A percentile compares a stretch with the other conserved stretches of the same genome.
Conservation (phyloP, 1,140 invertebrate genomes). For the Hydropsyche tenuis region DNA sequence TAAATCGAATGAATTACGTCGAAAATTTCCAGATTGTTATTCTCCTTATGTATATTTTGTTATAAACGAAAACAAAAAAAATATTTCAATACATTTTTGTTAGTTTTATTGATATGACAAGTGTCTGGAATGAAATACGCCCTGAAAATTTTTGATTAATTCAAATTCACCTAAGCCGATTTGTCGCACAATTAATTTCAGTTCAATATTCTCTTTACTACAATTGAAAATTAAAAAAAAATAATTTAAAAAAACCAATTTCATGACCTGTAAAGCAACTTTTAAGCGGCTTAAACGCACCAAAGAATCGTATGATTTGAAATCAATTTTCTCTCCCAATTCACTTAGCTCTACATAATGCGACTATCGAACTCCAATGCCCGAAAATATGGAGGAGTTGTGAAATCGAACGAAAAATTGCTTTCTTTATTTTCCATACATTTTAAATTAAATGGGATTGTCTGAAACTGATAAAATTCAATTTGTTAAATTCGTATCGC, state of each 20-base stretch:
- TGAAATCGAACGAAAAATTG: too few relatives aligned
- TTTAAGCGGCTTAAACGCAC: slow-evolving; percentile 10
- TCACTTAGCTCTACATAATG: background rate
- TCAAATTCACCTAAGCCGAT: slow-evolving; percentile 12
- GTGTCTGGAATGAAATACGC: background rate
- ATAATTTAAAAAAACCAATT: background rate
- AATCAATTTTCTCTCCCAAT: background rate
- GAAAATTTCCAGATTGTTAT: too few relatives aligned
- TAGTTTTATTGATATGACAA: slow-evolving; percentile 7
- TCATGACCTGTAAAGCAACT: background rate
- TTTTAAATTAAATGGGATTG: too few relatives aligned
- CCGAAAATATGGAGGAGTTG: too few relatives aligned
- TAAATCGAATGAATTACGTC: too few relatives aligned
- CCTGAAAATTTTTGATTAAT: slow-evolving; percentile 11
- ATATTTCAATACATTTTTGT: background rate
- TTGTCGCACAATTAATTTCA: slow-evolving; percentile 20
- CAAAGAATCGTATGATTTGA: background rate
- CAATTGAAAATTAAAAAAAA: background rate
- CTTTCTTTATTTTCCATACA: too few relatives aligned
- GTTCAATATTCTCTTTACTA: background rate
- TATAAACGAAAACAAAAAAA: too few relatives aligned
- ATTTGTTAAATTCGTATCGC: too few relatives aligned
- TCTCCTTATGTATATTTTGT: too few relatives aligned
- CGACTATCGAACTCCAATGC: too few relatives aligned
- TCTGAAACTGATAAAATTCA: too few relatives aligned